Percentiles rank a stretch among this genome's conserved stretches.
phyloP scores from a whole-genome alignment of 2,113 vertebrate genomes.

The Ovibos moschatus region DNA sequence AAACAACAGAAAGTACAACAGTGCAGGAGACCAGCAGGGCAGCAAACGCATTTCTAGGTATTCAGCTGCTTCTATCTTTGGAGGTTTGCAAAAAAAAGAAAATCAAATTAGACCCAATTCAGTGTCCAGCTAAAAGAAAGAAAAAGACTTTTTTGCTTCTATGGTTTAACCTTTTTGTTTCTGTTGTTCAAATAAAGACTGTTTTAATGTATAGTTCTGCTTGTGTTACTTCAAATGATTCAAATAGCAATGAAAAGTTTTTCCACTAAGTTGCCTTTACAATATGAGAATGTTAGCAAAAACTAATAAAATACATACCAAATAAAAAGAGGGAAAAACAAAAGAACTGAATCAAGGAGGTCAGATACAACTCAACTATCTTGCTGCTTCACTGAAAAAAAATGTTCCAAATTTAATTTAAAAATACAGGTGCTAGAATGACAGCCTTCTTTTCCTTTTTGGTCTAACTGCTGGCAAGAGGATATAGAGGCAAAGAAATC shows the following conservation, averaged over 20 bases:
- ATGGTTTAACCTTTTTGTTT: conserved; percentile 37
- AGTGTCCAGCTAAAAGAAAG: conserved; percentile 86
- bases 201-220: conserved; percentile 72
- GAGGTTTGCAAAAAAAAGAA: conserved; percentile 80
- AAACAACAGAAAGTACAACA: conserved; percentile 87
- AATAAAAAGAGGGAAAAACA: neutral
- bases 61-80: conserved; percentile 78
- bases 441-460: neutral
- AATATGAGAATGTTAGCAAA: neutral
- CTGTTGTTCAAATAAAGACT: neutral
- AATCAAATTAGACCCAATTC: conserved; percentile 91
- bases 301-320: neutral
- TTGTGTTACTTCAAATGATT: conserved; percentile 52
- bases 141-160: neutral
- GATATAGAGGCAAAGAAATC: neutral
- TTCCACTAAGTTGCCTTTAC: neutral
- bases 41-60: conserved; percentile 69
- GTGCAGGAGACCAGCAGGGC: conserved; percentile 76
- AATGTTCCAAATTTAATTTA: neutral
- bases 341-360: neutral
- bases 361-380: neutral
- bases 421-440: neutral
- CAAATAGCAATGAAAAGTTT: neutral
- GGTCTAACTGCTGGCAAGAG: neutral
- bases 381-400: neutral